phyloP scores from a whole-genome alignment of 2,888 invertebrate genomes.

The Oscheius sp. region DNA sequence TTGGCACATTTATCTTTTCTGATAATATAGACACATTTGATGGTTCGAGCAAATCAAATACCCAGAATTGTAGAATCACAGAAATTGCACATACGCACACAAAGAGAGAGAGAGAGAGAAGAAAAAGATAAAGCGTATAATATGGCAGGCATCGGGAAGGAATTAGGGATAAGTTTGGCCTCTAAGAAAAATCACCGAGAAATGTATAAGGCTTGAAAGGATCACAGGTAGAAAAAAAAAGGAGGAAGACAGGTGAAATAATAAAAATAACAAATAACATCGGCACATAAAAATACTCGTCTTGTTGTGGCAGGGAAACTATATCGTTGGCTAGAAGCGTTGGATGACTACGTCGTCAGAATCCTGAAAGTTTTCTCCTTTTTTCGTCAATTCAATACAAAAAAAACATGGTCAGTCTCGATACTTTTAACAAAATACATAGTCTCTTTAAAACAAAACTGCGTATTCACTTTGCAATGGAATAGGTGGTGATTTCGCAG shows the following conservation, averaged over 20 bases:
- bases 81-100: background rate
- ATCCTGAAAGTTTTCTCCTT: constrained; percentile 13
- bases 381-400: background rate
- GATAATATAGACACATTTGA: too few species aligned
- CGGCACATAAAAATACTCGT: constrained; percentile 22
- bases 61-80: constrained; percentile 7
- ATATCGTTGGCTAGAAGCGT: constrained; percentile 11
- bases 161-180: background rate
- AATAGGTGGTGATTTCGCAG: too few species aligned
- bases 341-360: constrained; percentile 18
- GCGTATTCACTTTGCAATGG: too few species aligned
- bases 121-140: background rate
- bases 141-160: constrained; percentile 7
- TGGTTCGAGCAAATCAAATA: constrained; percentile 14
- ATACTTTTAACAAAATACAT: too few species aligned
- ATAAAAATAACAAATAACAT: background rate
- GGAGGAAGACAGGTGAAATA: background rate
- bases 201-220: background rate
- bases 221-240: background rate
- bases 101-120: constrained; percentile 7
- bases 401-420: background rate
- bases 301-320: background rate
- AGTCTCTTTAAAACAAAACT: too few species aligned
- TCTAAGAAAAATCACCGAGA: background rate
- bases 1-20: too few species aligned